A percentile compares a stretch with the other conserved stretches of the same genome.
Conservation (phyloP, 2,888 invertebrate genomes). For the Amitus sp. region DNA sequence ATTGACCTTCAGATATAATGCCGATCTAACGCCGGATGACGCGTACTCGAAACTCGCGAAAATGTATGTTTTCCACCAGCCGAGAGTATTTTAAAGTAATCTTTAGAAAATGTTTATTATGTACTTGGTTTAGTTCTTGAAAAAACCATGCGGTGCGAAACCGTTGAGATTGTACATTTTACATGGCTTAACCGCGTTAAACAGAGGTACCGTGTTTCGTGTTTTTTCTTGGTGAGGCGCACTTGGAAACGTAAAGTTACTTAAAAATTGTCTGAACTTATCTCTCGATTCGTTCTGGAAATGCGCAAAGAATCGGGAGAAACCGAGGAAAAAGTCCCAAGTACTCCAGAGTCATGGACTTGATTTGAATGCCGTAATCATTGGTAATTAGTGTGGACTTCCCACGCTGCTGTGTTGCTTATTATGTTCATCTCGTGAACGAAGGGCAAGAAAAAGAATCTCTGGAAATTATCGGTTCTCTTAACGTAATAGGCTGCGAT, state of each 20-base stretch:
- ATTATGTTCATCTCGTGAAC: constrained; percentile 22
- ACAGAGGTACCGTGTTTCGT: background rate
- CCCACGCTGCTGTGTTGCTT: constrained; percentile 30
- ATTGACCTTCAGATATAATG: constrained; percentile 54
- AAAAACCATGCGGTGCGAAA: background rate
- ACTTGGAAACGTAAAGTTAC: constrained; percentile 10
- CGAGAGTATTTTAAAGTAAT: too few species aligned
- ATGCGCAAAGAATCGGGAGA: constrained; percentile 17
- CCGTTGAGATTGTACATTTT: background rate
- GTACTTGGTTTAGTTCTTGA: too few species aligned
- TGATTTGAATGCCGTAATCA: constrained; percentile 55
- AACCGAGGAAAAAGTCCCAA: constrained; percentile 33
- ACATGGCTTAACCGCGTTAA: too few species aligned
- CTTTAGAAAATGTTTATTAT: too few species aligned
- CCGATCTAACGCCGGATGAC: constrained; percentile 44
- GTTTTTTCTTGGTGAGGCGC: constrained; percentile 9
- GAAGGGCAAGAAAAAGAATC: constrained; percentile 26
- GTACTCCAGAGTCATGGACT: constrained; percentile 48
- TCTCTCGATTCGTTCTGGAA: constrained; percentile 20
- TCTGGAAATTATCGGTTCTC: constrained; percentile 33
- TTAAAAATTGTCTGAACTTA: constrained; percentile 12
- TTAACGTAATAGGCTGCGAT: constrained; percentile 29
- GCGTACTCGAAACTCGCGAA: constrained; percentile 13
- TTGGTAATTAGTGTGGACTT: constrained; percentile 54
- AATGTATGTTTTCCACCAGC: too few species aligned